Conservation (phyloP, 2,797 vertebrate species). For the Sebastes cheni region DNA sequence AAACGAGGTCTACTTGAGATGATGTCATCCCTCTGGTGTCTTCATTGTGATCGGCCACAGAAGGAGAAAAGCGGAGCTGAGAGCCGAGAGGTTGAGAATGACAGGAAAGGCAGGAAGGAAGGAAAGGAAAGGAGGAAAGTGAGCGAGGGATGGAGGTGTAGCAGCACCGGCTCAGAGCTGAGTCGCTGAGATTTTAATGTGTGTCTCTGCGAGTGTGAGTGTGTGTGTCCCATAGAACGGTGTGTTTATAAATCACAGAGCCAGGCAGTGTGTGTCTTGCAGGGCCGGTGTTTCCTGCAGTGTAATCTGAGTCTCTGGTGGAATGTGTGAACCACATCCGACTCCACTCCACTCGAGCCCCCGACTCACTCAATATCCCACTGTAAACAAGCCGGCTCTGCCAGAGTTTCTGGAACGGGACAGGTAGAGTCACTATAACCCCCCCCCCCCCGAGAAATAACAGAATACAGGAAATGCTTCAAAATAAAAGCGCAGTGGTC, state of each 20-base stretch:
- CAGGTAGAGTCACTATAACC: constrained; percentile 56
- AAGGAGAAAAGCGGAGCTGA: constrained; percentile 16
- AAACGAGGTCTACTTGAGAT: not conserved
- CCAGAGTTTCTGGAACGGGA: constrained; percentile 45
- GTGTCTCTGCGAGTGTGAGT: constrained; percentile 1
- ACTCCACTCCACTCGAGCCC: constrained; percentile 75
- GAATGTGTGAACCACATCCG: constrained; percentile 82
- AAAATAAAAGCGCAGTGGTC: constrained; percentile 55
- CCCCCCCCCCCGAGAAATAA: not conserved
- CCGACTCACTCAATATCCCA: constrained; percentile 74
- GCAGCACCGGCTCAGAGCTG: constrained; percentile 20
- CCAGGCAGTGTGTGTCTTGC: constrained; percentile 70
- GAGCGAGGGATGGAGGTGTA: constrained; percentile 62
- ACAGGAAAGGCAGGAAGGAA: constrained; percentile 70
- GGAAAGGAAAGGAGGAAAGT: constrained; percentile 61
- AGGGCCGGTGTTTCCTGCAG: constrained; percentile 78
- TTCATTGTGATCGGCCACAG: not conserved
- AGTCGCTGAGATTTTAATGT: constrained; percentile 54
- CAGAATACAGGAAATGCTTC: constrained; percentile 49
- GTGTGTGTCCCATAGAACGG: constrained; percentile 43
- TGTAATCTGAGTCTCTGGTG: constrained; percentile 79
- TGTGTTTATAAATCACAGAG: constrained; percentile 72
- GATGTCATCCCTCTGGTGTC: constrained; percentile 17
- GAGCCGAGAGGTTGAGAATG: constrained; percentile 49
- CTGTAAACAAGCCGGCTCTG: constrained; percentile 72